phyloP scores from a whole-genome alignment of 2,888 invertebrate species.

The Ptychoptera albimana region DNA sequence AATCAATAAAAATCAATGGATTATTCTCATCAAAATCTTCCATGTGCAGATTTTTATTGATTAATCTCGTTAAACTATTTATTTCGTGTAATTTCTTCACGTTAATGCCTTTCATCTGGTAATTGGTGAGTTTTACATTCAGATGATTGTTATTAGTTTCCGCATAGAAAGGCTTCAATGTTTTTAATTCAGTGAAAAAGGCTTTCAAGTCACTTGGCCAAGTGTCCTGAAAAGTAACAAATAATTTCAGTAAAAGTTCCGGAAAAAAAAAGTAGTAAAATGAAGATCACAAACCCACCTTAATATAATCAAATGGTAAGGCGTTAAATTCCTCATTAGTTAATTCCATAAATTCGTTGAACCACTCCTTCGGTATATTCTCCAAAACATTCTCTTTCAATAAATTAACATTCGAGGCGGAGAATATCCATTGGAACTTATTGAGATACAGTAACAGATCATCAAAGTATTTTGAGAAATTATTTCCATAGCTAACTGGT shows the following conservation, averaged over 20 bases:
- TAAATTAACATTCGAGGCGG: conserved; percentile 47
- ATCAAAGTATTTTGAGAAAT: conserved; percentile 34
- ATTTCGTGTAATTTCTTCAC: conserved; percentile 60
- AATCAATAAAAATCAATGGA: conserved; percentile 40
- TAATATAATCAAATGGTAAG: conserved; percentile 24
- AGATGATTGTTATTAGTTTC: not conserved
- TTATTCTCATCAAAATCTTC: conserved; percentile 34
- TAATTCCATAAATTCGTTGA: conserved; percentile 28
- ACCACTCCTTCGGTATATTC: conserved; percentile 37
- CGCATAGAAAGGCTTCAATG: conserved; percentile 12
- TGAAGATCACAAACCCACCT: conserved; percentile 15
- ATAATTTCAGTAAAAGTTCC: not conserved
- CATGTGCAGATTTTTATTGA: conserved; percentile 26
- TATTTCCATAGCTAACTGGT: conserved; percentile 17
- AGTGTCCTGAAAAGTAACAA: conserved; percentile 18
- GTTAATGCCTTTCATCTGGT: conserved; percentile 28
- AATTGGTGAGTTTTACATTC: conserved; percentile 11
- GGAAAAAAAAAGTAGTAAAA: conserved; percentile 1
- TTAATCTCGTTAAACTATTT: conserved; percentile 37
- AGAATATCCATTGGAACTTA: conserved; percentile 44
- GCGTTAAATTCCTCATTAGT: conserved; percentile 31
- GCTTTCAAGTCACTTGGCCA: conserved; percentile 28
- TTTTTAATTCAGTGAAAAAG: conserved; percentile 22
- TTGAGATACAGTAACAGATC: conserved; percentile 39
- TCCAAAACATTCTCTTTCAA: conserved; percentile 38